Percentiles rank a stretch among this genome's conserved stretches.
Conservation (phyloP, 1,140 invertebrate genomes). For the Leptopilina clavipes region DNA sequence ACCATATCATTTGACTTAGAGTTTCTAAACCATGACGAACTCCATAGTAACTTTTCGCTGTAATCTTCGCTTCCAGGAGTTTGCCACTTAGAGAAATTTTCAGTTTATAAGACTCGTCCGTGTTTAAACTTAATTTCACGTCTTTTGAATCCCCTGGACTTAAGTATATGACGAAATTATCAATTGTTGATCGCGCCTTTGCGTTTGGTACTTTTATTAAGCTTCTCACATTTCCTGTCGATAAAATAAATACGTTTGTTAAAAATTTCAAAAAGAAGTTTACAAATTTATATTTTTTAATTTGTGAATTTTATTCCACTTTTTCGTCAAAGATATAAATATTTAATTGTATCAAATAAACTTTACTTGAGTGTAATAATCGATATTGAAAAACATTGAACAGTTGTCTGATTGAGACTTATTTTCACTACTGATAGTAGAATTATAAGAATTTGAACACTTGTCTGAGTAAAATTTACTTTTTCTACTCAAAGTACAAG, state of each 20-base stretch:
- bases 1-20: constrained; percentile 86
- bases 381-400: no score
- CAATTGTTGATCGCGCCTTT: constrained; percentile 63
- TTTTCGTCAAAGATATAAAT: no score
- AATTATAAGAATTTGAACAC: no score
- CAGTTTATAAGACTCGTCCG: constrained; percentile 85
- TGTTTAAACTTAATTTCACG: constrained; percentile 78
- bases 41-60: constrained; percentile 83
- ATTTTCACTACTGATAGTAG: no score
- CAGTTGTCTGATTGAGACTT: no score
- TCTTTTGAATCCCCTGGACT: constrained; percentile 56
- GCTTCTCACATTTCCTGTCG: constrained; percentile 67
- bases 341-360: no score
- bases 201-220: constrained; percentile 63
- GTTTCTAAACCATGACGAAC: constrained; percentile 87
- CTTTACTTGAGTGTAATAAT: no score
- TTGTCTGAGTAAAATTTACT: no score
- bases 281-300: no score
- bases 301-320: no score
- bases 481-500: no score
- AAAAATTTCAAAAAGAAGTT: no score
- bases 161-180: constrained; percentile 66
- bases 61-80: constrained; percentile 78
- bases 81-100: constrained; percentile 75
- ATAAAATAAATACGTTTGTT: background rate